Percentiles rank a stretch among this genome's conserved stretches.
Conservation (phyloP, 2,797 vertebrate species). For the Megaceryle alcyon region DNA sequence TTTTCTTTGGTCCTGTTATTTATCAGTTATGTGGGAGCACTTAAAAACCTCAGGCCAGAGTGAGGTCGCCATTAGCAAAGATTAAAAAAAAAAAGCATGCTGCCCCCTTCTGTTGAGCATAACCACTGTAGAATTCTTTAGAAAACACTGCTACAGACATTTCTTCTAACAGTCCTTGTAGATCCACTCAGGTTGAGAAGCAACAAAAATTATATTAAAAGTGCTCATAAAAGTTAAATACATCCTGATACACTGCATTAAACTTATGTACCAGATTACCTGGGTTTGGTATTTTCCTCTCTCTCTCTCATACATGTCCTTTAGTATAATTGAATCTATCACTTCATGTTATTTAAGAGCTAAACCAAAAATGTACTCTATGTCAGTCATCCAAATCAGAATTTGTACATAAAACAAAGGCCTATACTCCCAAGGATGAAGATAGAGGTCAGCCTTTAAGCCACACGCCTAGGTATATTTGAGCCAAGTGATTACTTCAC, state of each 20-base stretch:
- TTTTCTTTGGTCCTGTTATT: neutral
- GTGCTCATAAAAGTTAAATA: neutral
- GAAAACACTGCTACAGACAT: neutral
- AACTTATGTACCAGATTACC: neutral
- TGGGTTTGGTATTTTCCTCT: neutral
- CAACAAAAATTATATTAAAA: neutral
- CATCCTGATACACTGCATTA: neutral
- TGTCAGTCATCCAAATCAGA: neutral
- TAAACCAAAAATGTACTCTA: neutral
- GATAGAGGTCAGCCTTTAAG: neutral
- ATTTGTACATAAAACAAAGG: neutral
- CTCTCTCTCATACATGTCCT: fast-evolving
- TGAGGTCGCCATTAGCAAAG: neutral
- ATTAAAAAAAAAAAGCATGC: neutral
- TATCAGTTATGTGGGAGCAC: neutral
- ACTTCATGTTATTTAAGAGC: neutral
- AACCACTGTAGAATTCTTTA: neutral
- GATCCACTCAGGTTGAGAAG: neutral
- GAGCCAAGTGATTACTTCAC: neutral
- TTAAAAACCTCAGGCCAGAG: neutral
- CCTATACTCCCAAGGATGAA: neutral
- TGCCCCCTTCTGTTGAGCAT: neutral
- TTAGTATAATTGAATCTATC: too few species aligned
- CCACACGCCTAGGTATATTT: fast-evolving
- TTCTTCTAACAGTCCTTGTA: neutral